A percentile compares a stretch with the other conserved stretches of the same genome.
phyloP scores from a whole-genome alignment of 2,113 vertebrate species.

The Chlamydotis undulata region DNA sequence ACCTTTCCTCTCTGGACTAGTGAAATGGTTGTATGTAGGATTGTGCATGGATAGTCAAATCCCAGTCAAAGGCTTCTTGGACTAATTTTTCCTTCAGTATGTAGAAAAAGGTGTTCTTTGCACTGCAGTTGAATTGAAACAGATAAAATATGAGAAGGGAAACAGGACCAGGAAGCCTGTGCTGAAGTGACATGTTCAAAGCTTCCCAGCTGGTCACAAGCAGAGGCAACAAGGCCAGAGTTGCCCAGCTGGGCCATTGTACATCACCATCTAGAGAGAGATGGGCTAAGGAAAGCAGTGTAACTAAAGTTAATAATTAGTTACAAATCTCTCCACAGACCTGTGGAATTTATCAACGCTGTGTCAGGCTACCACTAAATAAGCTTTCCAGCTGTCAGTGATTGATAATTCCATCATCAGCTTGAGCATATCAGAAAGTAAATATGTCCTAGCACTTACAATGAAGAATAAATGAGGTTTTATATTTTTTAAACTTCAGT shows the following conservation, averaged over 20 bases:
- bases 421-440: conserved; percentile 3
- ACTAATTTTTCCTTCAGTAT: not conserved
- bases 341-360: not conserved
- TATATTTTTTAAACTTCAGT: not conserved
- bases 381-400: not conserved
- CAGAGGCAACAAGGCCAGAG: not conserved
- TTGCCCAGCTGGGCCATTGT: not conserved
- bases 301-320: not conserved
- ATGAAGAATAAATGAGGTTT: not conserved
- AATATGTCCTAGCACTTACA: not conserved
- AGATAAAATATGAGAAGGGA: not conserved
- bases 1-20: not conserved
- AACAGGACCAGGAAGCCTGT: not conserved
- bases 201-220: not conserved
- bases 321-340: not conserved
- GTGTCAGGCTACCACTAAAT: not conserved
- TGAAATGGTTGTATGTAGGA: not conserved
- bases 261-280: not conserved
- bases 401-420: not conserved
- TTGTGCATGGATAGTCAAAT: not conserved
- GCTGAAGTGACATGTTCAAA: not conserved
- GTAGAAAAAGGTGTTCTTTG: not conserved
- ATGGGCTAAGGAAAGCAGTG: not conserved
- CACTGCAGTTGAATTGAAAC: not conserved
- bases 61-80: not conserved